phyloP scores from a whole-genome alignment of 2,797 vertebrate species.

The Chiloscyllium punctatum region DNA sequence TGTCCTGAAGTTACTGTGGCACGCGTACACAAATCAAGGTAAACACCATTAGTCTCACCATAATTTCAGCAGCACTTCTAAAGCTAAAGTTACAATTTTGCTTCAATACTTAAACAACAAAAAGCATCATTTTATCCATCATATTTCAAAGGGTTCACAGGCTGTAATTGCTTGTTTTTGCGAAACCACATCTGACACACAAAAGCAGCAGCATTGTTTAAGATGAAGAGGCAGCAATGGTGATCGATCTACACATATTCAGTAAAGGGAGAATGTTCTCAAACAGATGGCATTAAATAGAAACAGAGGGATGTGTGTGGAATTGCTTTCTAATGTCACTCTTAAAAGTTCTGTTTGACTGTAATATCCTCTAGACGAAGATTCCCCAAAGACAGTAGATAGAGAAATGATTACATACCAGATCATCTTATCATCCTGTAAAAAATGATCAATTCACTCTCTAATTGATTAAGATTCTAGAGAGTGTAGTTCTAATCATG shows the following conservation, averaged over 20 bases:
- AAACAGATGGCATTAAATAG: not conserved
- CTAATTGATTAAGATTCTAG: not conserved
- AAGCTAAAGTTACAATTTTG: not conserved
- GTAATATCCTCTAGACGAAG: too few relatives aligned
- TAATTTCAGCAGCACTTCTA: not conserved
- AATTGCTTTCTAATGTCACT: not conserved
- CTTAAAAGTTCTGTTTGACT: not conserved
- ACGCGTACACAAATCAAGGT: not conserved
- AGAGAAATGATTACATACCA: too few relatives aligned
- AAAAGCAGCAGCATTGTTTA: not conserved
- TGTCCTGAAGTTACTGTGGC: not conserved
- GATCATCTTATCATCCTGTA: not conserved
- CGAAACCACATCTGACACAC: not conserved
- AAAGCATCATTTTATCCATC: not conserved
- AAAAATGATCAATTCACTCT: not conserved
- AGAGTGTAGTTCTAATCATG: not conserved
- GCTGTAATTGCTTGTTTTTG: not conserved
- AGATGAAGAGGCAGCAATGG: not conserved
- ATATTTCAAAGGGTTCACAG: not conserved
- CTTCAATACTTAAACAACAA: not conserved
- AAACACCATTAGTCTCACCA: not conserved
- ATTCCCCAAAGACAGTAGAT: not conserved
- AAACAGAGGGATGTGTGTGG: not conserved
- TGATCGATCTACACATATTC: not conserved
- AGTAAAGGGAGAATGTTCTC: not conserved